Conservation (phyloP, 2,797 vertebrate genomes). For the Kryptopterus vitreolus region DNA sequence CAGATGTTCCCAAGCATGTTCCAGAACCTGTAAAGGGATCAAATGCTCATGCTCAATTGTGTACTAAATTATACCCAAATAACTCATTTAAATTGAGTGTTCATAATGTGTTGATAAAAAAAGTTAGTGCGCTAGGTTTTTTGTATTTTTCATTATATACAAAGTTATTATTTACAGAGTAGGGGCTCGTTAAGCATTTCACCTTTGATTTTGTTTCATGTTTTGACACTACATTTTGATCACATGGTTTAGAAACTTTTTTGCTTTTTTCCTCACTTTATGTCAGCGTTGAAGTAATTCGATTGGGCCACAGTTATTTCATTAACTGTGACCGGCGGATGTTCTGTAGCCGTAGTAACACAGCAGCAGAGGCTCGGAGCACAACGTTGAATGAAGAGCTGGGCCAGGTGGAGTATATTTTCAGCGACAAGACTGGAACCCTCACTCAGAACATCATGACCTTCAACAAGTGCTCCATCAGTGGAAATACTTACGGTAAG, state of each 20-base stretch:
- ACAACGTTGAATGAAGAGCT: conserved; percentile 93
- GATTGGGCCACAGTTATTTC: conserved; percentile 94
- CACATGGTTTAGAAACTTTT: conserved; percentile 19
- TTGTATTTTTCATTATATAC: too few species aligned
- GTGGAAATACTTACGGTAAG: conserved; percentile 82
- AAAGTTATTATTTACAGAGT: too few species aligned
- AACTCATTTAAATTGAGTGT: too few species aligned
- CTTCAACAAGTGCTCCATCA: conserved; percentile 93
- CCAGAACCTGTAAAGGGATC: too few species aligned
- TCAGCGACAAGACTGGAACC: conserved; percentile 93
- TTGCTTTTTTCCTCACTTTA: neutral
- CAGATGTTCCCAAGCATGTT: too few species aligned
- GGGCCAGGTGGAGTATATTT: conserved; percentile 95
- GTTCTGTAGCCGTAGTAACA: conserved; percentile 83
- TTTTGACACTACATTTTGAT: too few species aligned
- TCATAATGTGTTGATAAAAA: too few species aligned
- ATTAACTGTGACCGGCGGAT: conserved; percentile 96
- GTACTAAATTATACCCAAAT: too few species aligned
- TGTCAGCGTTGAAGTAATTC: conserved; percentile 90
- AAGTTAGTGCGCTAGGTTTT: too few species aligned
- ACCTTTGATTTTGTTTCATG: neutral
- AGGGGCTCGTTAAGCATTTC: neutral
- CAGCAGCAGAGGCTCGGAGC: conserved; percentile 86
- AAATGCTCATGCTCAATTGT: too few species aligned
- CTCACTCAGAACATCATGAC: conserved; percentile 96